Percentiles rank a stretch among this genome's conserved stretches.
Conservation (phyloP, 2,113 vertebrate species). For the Colinus virginianus region DNA sequence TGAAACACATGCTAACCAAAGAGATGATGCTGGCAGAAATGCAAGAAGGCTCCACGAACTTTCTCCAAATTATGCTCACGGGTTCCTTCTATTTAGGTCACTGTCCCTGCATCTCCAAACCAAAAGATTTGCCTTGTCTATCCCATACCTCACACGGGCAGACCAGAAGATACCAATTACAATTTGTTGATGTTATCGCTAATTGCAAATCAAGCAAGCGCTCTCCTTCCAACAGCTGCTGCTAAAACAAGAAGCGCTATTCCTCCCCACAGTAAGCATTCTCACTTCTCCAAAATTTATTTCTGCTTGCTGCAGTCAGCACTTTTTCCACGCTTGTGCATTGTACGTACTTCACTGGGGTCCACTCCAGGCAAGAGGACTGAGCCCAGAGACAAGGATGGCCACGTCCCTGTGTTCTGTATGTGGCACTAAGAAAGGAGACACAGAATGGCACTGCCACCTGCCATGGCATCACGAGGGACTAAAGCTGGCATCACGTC, state of each 20-base stretch:
- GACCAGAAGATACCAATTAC: background rate
- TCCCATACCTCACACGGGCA: background rate
- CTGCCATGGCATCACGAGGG: background rate
- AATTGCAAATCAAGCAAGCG: background rate
- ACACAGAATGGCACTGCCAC: background rate
- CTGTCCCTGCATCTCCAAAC: background rate
- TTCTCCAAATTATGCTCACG: background rate
- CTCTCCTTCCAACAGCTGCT: background rate
- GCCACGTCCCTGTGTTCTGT: background rate
- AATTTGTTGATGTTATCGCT: background rate
- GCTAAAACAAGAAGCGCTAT: background rate
- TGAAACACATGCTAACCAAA: background rate
- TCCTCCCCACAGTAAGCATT: background rate
- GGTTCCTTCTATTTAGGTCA: background rate
- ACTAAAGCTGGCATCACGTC: no score
- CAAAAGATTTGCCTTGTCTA: background rate
- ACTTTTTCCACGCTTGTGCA: background rate
- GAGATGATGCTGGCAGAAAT: background rate
- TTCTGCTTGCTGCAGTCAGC: constrained; percentile 4
- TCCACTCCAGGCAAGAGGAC: background rate
- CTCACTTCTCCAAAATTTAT: background rate
- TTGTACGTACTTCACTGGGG: background rate
- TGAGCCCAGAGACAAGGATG: background rate
- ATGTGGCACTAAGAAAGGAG: background rate
- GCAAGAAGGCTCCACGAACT: fast-evolving